phyloP scores from a whole-genome alignment of 1,140 invertebrate species.

The Vanessa tameamea region DNA sequence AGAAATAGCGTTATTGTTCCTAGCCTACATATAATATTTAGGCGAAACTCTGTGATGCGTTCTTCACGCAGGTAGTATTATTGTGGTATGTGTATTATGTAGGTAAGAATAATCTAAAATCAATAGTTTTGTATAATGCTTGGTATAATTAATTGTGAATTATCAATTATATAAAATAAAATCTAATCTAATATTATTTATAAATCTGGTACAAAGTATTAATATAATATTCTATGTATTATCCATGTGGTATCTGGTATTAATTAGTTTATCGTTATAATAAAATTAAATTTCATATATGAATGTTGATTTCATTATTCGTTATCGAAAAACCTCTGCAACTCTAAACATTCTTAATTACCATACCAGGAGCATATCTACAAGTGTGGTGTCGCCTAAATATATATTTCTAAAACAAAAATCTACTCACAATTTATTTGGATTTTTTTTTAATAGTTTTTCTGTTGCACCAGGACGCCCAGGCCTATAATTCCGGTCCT shows the following conservation, averaged over 20 bases:
- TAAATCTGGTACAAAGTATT: conserved; percentile 17
- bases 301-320: conserved; percentile 3
- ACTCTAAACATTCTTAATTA: too few relatives aligned
- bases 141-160: background rate
- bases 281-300: conserved; percentile 2
- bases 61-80: conserved; percentile 32
- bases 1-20: conserved; percentile 45
- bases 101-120: conserved; percentile 13
- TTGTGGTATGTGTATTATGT: conserved; percentile 16
- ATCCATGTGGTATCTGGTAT: conserved; percentile 1
- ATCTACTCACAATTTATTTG: too few relatives aligned
- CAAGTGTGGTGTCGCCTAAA: too few relatives aligned
- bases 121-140: conserved; percentile 24
- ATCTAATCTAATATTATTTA: background rate
- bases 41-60: conserved; percentile 46
- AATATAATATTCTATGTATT: conserved; percentile 7
- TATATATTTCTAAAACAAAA: too few relatives aligned
- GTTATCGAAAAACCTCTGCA: background rate
- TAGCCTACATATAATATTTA: conserved; percentile 46
- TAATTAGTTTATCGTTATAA: conserved; percentile 15
- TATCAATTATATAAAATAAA: background rate
- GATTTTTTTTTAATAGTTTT: too few relatives aligned
- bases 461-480: too few relatives aligned
- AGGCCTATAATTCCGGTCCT: too few relatives aligned
- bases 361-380: too few relatives aligned